A percentile compares a stretch with the other conserved stretches of the same genome.
Evolutionary conservation across 1,140 invertebrate genomes (phyloP).

Genomic region (Drosophila pallidifrons): DNA sequence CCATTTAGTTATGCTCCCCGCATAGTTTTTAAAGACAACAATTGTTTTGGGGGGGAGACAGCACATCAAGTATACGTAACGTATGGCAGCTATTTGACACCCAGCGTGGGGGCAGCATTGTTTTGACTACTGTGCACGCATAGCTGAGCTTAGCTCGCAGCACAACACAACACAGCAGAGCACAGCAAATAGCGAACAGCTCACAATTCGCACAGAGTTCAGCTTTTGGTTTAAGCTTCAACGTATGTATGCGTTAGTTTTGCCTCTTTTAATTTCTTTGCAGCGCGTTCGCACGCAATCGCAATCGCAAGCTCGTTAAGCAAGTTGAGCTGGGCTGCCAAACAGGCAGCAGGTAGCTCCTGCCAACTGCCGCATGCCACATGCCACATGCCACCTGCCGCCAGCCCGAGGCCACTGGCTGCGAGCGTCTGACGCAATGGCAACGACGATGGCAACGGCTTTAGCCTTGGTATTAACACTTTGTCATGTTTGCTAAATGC

Average conservation of each 20-base stretch:
- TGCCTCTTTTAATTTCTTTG: constrained; percentile 71
- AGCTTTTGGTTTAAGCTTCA: constrained; percentile 12
- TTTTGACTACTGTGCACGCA: constrained; percentile 31
- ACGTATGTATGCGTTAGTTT: constrained; percentile 23
- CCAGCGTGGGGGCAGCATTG: constrained; percentile 22
- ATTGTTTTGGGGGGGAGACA: neutral
- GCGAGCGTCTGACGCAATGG: constrained; percentile 8
- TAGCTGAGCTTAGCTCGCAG: constrained; percentile 5
- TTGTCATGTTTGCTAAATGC: constrained; percentile 73
- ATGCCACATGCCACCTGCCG: neutral
- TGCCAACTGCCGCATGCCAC: neutral
- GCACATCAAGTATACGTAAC: constrained; percentile 11
- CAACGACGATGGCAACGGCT: constrained; percentile 10
- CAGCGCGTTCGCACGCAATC: constrained; percentile 39
- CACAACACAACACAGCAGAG: too few species aligned
- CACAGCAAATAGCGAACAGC: too few species aligned
- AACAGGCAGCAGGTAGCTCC: too few species aligned
- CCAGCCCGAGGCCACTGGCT: constrained; percentile 15
- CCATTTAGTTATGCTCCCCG: neutral
- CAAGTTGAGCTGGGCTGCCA: constrained; percentile 21
- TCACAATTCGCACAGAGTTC: too few species aligned
- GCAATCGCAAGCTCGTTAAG: constrained; percentile 61
- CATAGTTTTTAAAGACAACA: neutral
- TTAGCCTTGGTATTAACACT: constrained; percentile 76
- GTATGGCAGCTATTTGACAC: constrained; percentile 34